A percentile compares a stretch with the other conserved stretches of the same genome.
phyloP scores from a whole-genome alignment of 1,140 invertebrate species.

The Pissodes strobi region DNA sequence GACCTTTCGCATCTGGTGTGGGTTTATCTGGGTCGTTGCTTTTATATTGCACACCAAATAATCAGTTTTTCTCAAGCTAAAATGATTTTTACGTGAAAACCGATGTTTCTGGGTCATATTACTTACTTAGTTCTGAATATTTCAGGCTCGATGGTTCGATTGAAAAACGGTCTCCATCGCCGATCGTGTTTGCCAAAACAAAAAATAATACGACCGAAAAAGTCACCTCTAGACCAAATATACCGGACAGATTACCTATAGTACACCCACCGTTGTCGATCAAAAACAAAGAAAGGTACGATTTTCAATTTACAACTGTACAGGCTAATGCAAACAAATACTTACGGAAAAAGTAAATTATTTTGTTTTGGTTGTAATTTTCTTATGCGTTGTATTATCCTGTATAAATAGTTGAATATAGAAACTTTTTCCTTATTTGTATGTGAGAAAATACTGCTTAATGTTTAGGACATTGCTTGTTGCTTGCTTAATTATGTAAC shows the following conservation, averaged over 20 bases:
- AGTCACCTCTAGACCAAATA: constrained; percentile 24
- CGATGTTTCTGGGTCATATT: no score
- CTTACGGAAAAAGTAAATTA: neutral
- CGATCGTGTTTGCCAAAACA: constrained; percentile 59
- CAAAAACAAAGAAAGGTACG: constrained; percentile 59
- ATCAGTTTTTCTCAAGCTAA: no score
- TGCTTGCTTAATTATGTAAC: no score
- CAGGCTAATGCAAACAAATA: no score
- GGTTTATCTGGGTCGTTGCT: no score
- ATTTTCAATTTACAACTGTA: neutral
- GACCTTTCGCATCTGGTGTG: no score
- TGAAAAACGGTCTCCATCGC: constrained; percentile 54
- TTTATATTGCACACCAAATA: no score
- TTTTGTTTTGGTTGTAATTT: neutral
- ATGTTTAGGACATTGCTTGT: no score
- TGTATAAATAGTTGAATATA: neutral
- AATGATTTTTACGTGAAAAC: no score
- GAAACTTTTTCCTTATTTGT: neutral
- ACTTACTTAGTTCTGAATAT: no score
- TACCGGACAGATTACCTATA: constrained; percentile 55
- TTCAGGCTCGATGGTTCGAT: neutral
- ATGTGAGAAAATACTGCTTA: neutral
- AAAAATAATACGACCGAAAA: neutral
- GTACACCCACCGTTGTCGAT: constrained; percentile 49
- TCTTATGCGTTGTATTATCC: neutral